Conservation (phyloP, 2,888 invertebrate species). For the Ornithoptera alexandrae region DNA sequence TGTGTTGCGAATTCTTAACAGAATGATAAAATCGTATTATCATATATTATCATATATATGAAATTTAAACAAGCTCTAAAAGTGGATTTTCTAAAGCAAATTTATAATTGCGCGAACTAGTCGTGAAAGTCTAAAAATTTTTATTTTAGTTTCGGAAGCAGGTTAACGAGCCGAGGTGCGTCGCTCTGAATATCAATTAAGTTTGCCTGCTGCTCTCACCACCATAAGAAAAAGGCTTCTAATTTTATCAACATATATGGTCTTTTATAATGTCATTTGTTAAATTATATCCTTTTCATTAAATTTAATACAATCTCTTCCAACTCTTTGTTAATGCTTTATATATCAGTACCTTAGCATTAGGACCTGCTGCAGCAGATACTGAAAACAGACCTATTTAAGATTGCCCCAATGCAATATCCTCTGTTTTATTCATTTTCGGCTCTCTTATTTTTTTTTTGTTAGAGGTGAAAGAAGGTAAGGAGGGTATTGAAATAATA, state of each 20-base stretch:
- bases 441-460: too few relatives aligned
- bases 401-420: too few relatives aligned
- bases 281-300: too few relatives aligned
- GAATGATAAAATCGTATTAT: neutral
- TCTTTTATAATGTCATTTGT: too few relatives aligned
- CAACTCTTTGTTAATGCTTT: too few relatives aligned
- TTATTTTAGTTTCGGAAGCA: constrained; percentile 26
- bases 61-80: constrained; percentile 6
- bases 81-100: constrained; percentile 15
- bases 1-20: neutral
- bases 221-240: neutral
- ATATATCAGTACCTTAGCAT: too few relatives aligned
- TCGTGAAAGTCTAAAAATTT: constrained; percentile 25
- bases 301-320: too few relatives aligned
- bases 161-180: constrained; percentile 21
- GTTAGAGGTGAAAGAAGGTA: too few relatives aligned
- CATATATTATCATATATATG: constrained; percentile 11
- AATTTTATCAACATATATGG: neutral
- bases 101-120: constrained; percentile 10
- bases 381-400: too few relatives aligned
- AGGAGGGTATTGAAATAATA: too few relatives aligned
- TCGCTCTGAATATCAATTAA: constrained; percentile 18
- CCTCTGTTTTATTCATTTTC: too few relatives aligned
- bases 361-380: too few relatives aligned
- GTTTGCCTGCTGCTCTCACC: constrained; percentile 13